Evolutionary conservation across 2,113 vertebrate genomes (phyloP), one percentile per base, ranked within the genome.

Genomic region (Vireo altiloquus): DNA sequence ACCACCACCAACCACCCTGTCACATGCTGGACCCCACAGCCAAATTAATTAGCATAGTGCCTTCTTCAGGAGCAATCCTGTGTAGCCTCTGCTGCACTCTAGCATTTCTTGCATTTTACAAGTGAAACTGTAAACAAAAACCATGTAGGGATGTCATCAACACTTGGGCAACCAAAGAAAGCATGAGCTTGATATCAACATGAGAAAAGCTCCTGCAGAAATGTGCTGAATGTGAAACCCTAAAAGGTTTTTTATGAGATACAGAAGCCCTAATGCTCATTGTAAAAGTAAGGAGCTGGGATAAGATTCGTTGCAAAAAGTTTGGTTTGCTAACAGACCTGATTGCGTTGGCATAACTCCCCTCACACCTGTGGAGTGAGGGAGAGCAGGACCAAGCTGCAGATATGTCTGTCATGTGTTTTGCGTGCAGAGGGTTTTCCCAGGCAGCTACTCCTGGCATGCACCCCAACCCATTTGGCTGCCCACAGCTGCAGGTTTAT

Each of bases 401-500:
- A 72, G 72, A n/a, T 24, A 82, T 7, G 50, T 31, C 46, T 82
- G 84, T 28, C 50, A 69, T 53, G 53, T 54, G 23, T 31, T 68
- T 69, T 2, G 2, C 1, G 0, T 37, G 56, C 13, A 20, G 42
- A 84, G 30, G 44, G 24, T 60, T 39, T 47, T 84, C 31, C 22
- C 24, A 21, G 3, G 28, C 0, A 0, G 54, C 10, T 70, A 13
- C 2, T 0, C 35, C 77, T 1, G 1, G 64, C 52, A 40, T 9
- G 28, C 20, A 16, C 17, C 30, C 39, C 57, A 54, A 28, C 5
- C 59, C 42, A 28, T 17, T 10, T 42, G n/a, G 35, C 9, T 49
- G 23, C 22, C 19, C 64, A 80, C 86, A 94, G 93, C 82, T 95
- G 90, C 75, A 85, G 24, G 13, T 80, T 95, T 95, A 91, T 92